These are phyloP conservation scores for Camelus dromedarius DNA, from an alignment of 2,113 vertebrate genomes.

Conservation along the genomic window DNA sequence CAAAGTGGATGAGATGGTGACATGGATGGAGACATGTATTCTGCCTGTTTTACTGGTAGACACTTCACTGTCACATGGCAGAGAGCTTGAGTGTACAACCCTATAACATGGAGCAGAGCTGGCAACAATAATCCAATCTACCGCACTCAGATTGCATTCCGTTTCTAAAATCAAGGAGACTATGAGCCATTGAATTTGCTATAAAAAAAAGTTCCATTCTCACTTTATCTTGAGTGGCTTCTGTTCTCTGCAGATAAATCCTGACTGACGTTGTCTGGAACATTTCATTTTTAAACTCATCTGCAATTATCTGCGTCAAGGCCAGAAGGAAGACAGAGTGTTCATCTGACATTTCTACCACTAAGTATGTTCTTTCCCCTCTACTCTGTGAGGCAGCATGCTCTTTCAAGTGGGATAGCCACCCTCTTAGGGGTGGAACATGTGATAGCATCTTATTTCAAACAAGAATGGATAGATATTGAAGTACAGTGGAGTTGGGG, in stretches of 20 bases:
- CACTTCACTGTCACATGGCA: neutral
- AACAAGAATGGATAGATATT: neutral
- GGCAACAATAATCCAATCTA: neutral
- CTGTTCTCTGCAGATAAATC: neutral
- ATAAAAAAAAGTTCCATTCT: neutral
- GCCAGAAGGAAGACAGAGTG: neutral
- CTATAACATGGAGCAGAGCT: neutral
- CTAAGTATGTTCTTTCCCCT: neutral
- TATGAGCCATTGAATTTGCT: neutral
- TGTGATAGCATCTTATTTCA: neutral
- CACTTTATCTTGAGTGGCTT: neutral
- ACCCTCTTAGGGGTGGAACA: neutral
- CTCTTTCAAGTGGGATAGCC: neutral
- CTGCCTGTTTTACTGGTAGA: neutral
- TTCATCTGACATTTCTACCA: neutral
- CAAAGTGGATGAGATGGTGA: neutral
- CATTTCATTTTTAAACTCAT: neutral
- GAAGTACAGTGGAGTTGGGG: neutral
- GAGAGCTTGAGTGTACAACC: neutral
- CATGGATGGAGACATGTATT: neutral
- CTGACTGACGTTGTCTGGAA: conserved; percentile 27
- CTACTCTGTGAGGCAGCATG: neutral
- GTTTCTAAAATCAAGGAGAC: neutral
- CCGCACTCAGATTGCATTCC: neutral
- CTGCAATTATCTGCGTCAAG: neutral